Evolutionary conservation across 1,140 invertebrate species (phyloP).

Genomic region (Gyrodactylus bullatarudis): DNA sequence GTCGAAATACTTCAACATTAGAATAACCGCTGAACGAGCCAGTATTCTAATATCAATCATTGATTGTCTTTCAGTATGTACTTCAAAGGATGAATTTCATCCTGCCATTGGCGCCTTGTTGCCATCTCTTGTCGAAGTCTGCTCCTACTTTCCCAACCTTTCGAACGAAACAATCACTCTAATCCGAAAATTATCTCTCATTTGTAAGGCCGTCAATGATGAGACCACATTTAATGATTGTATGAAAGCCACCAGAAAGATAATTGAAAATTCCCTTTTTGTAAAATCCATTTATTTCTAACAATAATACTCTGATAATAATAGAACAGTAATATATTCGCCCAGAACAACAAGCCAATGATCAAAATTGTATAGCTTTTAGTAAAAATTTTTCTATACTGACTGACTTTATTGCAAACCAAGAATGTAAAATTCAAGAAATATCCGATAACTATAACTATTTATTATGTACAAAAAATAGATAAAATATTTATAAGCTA

Average conservation of each 20-base stretch:
- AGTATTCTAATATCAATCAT: neutral
- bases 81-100: neutral
- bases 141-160: neutral
- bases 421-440: too few species aligned
- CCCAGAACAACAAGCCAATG: too few species aligned
- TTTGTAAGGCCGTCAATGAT: neutral
- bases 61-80: neutral
- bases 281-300: neutral
- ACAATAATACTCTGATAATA: neutral
- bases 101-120: neutral
- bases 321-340: too few species aligned
- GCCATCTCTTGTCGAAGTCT: neutral
- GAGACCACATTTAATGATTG: neutral
- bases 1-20: neutral
- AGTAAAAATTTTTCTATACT: too few species aligned
- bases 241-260: neutral
- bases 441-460: too few species aligned
- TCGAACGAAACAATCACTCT: neutral
- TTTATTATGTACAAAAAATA: too few species aligned
- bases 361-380: too few species aligned
- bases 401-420: too few species aligned
- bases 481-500: too few species aligned
- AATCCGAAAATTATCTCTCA: neutral
- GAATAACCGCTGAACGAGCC: neutral
- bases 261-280: neutral